Evolutionary conservation across 37 sponge, comb jelly and placozoan species (phyloP).

Genomic region (Mnemiopsis leidyi): DNA sequence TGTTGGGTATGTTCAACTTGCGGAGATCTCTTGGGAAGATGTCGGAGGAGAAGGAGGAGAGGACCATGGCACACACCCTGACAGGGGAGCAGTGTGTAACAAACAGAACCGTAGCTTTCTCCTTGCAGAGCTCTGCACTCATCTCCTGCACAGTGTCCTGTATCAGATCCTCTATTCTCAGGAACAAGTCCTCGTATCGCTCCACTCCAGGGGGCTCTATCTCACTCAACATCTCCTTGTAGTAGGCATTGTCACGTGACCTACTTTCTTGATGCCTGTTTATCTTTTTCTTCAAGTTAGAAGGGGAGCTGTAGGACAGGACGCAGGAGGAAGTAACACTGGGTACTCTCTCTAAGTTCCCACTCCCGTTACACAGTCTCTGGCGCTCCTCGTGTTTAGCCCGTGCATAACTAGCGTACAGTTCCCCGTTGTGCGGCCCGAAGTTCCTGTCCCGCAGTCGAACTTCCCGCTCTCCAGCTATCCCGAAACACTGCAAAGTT

Average conservation of each 20-base stretch:
- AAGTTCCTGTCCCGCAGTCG: conserved; percentile 60
- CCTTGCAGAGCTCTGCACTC: neutral
- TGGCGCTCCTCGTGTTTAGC: conserved; percentile 39
- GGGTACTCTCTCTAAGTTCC: neutral
- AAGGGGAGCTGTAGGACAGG: neutral
- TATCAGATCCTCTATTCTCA: neutral
- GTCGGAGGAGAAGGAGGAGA: neutral
- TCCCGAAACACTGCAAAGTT: conserved; percentile 12
- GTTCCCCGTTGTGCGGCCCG: conserved; percentile 31
- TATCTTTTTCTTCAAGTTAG: neutral
- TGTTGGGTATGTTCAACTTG: conserved; percentile 47
- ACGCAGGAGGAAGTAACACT: neutral
- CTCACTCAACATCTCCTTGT: neutral
- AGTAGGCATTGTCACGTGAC: neutral
- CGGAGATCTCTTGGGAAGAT: neutral
- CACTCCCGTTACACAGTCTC: neutral
- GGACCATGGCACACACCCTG: conserved; percentile 39
- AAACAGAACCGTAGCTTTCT: conserved; percentile 2
- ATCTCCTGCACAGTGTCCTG: neutral
- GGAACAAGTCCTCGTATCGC: neutral
- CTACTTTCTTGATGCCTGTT: neutral
- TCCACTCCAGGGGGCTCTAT: conserved; percentile 42
- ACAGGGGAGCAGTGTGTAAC: conserved; percentile 60
- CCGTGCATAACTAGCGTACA: conserved; percentile 5
- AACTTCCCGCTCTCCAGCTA: neutral